Percentiles rank a stretch among this genome's conserved stretches.
Evolutionary conservation across 1,140 invertebrate species (phyloP).

Genomic region (Musca vetustissima): DNA sequence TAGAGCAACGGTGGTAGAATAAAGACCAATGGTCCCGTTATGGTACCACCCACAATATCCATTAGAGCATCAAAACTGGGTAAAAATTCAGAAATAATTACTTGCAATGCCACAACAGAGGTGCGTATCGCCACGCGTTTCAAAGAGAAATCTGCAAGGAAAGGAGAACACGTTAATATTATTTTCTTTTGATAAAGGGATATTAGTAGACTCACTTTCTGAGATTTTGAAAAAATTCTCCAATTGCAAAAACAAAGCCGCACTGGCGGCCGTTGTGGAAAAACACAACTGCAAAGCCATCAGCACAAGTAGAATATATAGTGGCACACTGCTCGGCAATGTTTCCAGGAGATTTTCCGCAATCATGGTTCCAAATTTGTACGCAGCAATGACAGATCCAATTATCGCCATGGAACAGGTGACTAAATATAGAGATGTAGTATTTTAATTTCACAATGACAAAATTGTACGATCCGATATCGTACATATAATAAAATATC

Average conservation of each 20-base stretch:
- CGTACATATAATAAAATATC: no score
- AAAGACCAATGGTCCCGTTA: slow-evolving; percentile 82
- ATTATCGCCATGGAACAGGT: slow-evolving; percentile 66
- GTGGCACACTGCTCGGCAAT: slow-evolving; percentile 63
- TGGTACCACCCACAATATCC: slow-evolving; percentile 80
- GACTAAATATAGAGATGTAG: no score
- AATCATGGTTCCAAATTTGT: slow-evolving; percentile 63
- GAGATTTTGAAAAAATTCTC: slow-evolving; percentile 65
- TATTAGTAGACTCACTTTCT: slow-evolving; percentile 56
- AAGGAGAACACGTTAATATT: neutral
- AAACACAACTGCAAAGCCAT: slow-evolving; percentile 75
- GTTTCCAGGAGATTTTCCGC: slow-evolving; percentile 60
- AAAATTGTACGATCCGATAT: no score
- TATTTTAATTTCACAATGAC: no score
- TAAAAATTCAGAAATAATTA: slow-evolving; percentile 79
- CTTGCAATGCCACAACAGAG: slow-evolving; percentile 67
- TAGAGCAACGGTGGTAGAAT: slow-evolving; percentile 85
- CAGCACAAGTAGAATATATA: slow-evolving; percentile 66
- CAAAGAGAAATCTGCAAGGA: slow-evolving; percentile 78
- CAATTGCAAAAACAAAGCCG: slow-evolving; percentile 73
- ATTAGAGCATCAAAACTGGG: slow-evolving; percentile 89
- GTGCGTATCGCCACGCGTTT: slow-evolving; percentile 76
- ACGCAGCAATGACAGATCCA: slow-evolving; percentile 63
- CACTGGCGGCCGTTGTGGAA: slow-evolving; percentile 73
- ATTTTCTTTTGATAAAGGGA: no score